Conservation (phyloP, 2,797 vertebrate genomes). For the Pangasius sanitwongsei region DNA sequence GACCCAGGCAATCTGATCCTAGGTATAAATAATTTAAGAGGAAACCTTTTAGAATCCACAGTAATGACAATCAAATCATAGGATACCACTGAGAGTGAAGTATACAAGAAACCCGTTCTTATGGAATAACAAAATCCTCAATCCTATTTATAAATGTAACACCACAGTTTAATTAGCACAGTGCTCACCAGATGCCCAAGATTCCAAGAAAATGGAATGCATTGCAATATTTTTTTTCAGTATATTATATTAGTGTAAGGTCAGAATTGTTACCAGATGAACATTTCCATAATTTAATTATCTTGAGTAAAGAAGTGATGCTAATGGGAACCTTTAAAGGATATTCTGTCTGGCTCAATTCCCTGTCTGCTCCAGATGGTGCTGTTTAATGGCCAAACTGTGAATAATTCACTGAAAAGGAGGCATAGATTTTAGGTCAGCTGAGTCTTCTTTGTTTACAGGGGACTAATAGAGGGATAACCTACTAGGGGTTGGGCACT, state of each 20-base stretch:
- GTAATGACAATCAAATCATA: slow-evolving; percentile 19
- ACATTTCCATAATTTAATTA: slow-evolving; percentile 7
- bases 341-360: slow-evolving; percentile 3
- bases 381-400: slow-evolving; percentile 34
- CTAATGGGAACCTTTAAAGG: not conserved
- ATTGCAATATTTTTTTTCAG: not conserved
- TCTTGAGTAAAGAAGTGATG: not conserved
- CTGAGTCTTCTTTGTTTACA: slow-evolving; percentile 34
- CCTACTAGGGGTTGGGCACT: slow-evolving; percentile 8
- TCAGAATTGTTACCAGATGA: slow-evolving; percentile 8
- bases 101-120: not conserved
- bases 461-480: slow-evolving; percentile 14
- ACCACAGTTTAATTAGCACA: not conserved
- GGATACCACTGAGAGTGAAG: slow-evolving; percentile 11
- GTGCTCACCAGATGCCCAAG: not conserved
- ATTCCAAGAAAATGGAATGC: not conserved
- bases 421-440: slow-evolving; percentile 40
- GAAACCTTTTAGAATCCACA: slow-evolving; percentile 29
- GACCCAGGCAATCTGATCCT: slow-evolving; percentile 56
- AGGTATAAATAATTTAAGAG: slow-evolving; percentile 54
- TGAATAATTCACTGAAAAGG: slow-evolving; percentile 41
- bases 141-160: not conserved
- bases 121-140: not conserved
- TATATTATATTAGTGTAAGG: not conserved
- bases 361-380: slow-evolving; percentile 13